Evolutionary conservation across 1,140 invertebrate genomes (phyloP).

Genomic region (Ephestia elutella): DNA sequence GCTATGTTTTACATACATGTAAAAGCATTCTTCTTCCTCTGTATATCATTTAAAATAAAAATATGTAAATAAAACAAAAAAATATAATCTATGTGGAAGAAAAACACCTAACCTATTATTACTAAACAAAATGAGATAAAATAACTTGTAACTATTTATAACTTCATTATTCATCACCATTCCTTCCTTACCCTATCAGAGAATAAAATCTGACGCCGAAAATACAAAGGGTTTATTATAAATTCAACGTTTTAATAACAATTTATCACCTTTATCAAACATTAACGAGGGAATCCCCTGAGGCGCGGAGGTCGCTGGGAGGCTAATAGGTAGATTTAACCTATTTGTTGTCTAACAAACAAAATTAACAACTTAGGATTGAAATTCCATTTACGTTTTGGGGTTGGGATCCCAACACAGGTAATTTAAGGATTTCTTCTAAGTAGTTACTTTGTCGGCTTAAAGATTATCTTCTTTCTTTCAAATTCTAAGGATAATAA

Average conservation of each 20-base stretch:
- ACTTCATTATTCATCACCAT: neutral
- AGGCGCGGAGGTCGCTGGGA: neutral
- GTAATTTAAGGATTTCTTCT: too few relatives aligned
- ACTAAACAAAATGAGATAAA: too few relatives aligned
- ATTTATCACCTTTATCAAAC: conserved; percentile 3
- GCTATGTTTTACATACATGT: too few relatives aligned
- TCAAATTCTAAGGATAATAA: too few relatives aligned
- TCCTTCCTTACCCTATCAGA: neutral
- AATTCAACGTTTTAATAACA: conserved; percentile 2
- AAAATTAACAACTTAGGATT: neutral
- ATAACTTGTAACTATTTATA: neutral
- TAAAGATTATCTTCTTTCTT: too few relatives aligned
- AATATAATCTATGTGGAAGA: too few relatives aligned
- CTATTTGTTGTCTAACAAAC: neutral
- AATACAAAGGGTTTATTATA: conserved; percentile 1
- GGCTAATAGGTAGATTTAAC: neutral
- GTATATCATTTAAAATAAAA: too few relatives aligned
- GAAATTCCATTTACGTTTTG: neutral
- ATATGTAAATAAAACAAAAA: too few relatives aligned
- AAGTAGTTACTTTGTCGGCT: too few relatives aligned
- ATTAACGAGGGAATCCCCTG: neutral
- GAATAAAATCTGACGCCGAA: neutral
- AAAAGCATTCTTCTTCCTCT: too few relatives aligned
- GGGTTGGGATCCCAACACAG: too few relatives aligned
- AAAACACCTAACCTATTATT: too few relatives aligned